Evolutionary conservation across 2,113 vertebrate species (phyloP), one percentile per base, ranked within the genome.

Genomic region (Gasterosteus nipponicus): DNA sequence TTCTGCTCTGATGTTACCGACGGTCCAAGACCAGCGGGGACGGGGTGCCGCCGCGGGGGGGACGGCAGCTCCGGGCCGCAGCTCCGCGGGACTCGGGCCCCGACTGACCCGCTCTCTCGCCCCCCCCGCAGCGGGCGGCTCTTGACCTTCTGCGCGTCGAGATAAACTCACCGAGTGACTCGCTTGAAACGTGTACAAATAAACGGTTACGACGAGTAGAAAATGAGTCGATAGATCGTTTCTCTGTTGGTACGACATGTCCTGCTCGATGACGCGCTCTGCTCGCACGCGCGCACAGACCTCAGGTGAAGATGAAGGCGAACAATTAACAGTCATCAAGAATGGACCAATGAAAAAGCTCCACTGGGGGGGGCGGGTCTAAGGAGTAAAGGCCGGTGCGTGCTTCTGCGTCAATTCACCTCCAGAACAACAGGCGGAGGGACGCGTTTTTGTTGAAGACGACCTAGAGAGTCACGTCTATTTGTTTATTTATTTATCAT

Each of bases 241-340:
- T 44, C 74, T 82, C 53, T 57, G 65, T 78, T 88, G 46, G 80
- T 71, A 77, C 90, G 84, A 89, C 94, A 94, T 95, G 53, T 65
- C 82, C 44, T 54, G 29, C 31, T 47, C 18, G 56, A 65, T 49
- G 69, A 51, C 7, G 59, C 77, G 19, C 63, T 54, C 35, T 63
- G 81, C 78, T 69, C 69, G 46, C 62, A 16, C 15, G 83, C 53
- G n/a, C 8, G 10, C 19, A 16, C 12, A 69, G 11, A 3, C 19
- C 9, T 38, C 77, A 71, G 49, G 60, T 80, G 80, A 14, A 61
- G 64, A 2, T 4, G 22, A 65, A 31, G 6, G 19, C 18, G 19
- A 73, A 26, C 66, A 85, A 77, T 85, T 89, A 73, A 80, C 69
- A 58, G 51, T 74, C 66, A 73, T 85, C 60, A 59, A 18, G 54